Percentiles rank a stretch among this genome's conserved stretches.
These are phyloP conservation scores for Rattus norvegicus DNA, from an alignment of 2,113 vertebrate species.

Conservation along the genomic window GRCr8 NC_086036.1:54128001-54128500, in stretches of 20 bases:
- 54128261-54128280: not conserved
- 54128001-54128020: not conserved
- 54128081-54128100: not conserved
- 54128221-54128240: not conserved
- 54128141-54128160: not conserved
- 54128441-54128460: not conserved
- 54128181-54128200: not conserved
- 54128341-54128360: too few species aligned
- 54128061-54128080: not conserved
- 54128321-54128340: conserved; percentile 7
- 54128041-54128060: not conserved
- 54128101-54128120: not conserved
- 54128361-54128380: not conserved
- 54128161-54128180: not conserved
- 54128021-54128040: not conserved
- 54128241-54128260: not conserved
- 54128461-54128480: too few species aligned
- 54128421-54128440: not conserved
- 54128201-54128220: not conserved
- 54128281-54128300: not conserved
- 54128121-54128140: not conserved
- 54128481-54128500: too few species aligned
- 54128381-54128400: not conserved
- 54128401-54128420: not conserved
- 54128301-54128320: not conserved